Base-by-base conservation (phyloP, 2,113 vertebrate species). In the Nanorana parkeri region DNA sequence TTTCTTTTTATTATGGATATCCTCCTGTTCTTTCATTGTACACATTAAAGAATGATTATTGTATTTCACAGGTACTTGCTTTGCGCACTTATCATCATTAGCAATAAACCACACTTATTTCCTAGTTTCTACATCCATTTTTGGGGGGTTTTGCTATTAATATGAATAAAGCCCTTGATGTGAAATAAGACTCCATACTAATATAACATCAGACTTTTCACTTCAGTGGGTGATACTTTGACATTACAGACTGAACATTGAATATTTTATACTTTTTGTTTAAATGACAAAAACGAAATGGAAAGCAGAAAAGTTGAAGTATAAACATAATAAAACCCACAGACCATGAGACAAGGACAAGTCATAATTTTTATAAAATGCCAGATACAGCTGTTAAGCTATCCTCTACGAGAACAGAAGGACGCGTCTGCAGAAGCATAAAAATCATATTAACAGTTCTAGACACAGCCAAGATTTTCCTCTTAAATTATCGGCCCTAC, bases 331-430 rank as follows among this genome's bases (percentile, higher is more conserved):
- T 83, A 83, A 76, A 83, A 83, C 65, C 61, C 52, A 60, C 55
- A 36, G 80, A 83, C 72, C 71, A 60, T 83, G 71, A 74, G 64
- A 65, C 80, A 74, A 75, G 80, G 72, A 83, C 80, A 83, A 76
- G 69, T 29, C 80, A 83, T 83, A 75, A 76, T 83, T 83, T 83
- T 83, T 76, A 68, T 67, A 76, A 83, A 83, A 83, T 66, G 69
- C 60, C 68, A 81, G 68, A 61, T 81, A 81, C 60, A 74, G 61
- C 36, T 67, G 69, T 81, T 74, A 81, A 73, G 54, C 69, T 74
- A 58, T 81, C 61, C 51, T 81, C 71, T 58, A 29, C 23, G 23
- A 74, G 72, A 76, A 80, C 54, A 60, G 71, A 83, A 83, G 80
- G 71, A 83, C 80, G 73, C 41, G 19, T 67, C 28, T 56, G 64